Percentiles rank a stretch among this genome's conserved stretches.
Conservation (phyloP, 2,113 vertebrate species). For the Petroica traversi region DNA sequence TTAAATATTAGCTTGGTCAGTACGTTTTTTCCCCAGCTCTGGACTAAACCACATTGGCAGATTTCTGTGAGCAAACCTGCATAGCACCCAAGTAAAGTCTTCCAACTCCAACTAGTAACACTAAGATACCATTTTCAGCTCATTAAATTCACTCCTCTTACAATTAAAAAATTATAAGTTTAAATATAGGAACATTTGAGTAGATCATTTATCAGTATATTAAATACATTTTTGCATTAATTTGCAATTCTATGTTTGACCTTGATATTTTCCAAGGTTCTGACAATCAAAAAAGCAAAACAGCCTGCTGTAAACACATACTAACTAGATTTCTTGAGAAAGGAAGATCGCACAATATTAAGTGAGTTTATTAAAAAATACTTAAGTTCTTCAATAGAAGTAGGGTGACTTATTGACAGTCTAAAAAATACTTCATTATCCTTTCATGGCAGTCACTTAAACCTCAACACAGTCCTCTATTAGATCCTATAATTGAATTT, state of each 20-base stretch:
- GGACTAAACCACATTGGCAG: not conserved
- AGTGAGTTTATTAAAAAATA: not conserved
- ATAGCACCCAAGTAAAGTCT: not conserved
- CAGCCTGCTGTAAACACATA: conserved; percentile 17
- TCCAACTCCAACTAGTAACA: not conserved
- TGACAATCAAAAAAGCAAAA: conserved; percentile 36
- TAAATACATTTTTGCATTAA: conserved; percentile 35
- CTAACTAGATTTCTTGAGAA: not conserved
- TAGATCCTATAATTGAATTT: not conserved
- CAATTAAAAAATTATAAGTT: conserved; percentile 30
- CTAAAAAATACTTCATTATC: not conserved
- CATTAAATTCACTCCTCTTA: conserved; percentile 1
- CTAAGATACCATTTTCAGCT: not conserved
- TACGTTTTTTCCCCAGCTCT: not conserved
- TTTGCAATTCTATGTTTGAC: conserved; percentile 56
- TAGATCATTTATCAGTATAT: conserved; percentile 13
- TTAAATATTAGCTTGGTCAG: not conserved
- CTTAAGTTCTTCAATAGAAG: not conserved
- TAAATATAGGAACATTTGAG: conserved; percentile 40
- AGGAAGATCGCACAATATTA: not conserved
- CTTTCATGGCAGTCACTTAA: not conserved
- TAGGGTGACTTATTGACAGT: not conserved
- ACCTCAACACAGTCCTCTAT: not conserved
- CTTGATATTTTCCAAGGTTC: conserved; percentile 47
- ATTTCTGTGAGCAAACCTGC: not conserved